Percentiles rank a stretch among this genome's conserved stretches.
phyloP scores from a whole-genome alignment of 2,797 vertebrate species.

The Malurus splendens region DNA sequence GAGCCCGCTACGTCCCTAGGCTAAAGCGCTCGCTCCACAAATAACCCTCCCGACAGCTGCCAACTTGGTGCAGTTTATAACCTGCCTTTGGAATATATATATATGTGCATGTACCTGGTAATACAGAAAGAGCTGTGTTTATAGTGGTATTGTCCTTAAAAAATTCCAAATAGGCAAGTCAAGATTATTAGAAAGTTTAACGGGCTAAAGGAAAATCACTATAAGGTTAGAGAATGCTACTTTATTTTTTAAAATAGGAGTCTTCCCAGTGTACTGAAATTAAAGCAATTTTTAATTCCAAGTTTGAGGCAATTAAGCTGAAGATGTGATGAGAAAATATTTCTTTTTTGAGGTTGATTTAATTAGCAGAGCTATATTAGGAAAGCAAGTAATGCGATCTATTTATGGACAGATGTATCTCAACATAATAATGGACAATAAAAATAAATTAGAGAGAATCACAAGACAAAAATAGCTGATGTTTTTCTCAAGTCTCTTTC shows the following conservation, averaged over 20 bases:
- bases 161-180: conserved; percentile 25
- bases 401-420: conserved; percentile 11
- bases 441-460: conserved; percentile 31
- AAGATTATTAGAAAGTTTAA: conserved; percentile 47
- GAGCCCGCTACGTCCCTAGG: conserved; percentile 53
- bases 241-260: conserved; percentile 39
- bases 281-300: conserved; percentile 20
- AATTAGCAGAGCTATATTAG: conserved; percentile 41
- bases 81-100: conserved; percentile 30
- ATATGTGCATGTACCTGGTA: not conserved
- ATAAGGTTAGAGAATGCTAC: conserved; percentile 48
- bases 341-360: conserved; percentile 59
- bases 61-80: conserved; percentile 56
- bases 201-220: not conserved
- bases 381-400: conserved; percentile 11
- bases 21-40: conserved; percentile 34
- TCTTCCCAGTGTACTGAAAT: conserved; percentile 27
- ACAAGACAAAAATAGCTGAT: conserved; percentile 9
- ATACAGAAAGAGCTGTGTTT: conserved; percentile 46
- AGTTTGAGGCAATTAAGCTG: conserved; percentile 31
- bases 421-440: conserved; percentile 21
- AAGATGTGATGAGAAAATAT: conserved; percentile 51
- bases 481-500: not conserved
- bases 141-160: conserved; percentile 20
- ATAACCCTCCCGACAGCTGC: conserved; percentile 46